Evolutionary conservation across 2,888 invertebrate species (phyloP).

Genomic region (Anaspis maculata): DNA sequence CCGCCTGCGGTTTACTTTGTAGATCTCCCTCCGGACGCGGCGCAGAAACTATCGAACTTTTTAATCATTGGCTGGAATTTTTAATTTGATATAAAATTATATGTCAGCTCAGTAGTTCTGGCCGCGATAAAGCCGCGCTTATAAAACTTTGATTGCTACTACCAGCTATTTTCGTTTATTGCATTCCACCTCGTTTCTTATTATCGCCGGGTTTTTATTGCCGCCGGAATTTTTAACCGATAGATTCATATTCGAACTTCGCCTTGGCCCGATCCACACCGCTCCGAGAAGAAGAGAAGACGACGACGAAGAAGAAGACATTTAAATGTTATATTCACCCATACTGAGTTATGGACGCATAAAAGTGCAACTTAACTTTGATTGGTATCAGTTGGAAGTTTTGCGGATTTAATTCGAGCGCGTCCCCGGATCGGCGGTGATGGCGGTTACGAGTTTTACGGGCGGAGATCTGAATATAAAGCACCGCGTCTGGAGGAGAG

Average conservation of each 20-base stretch:
- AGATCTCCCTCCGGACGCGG: no score
- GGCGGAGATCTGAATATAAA: conserved; percentile 35
- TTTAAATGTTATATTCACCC: conserved; percentile 27
- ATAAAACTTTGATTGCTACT: conserved; percentile 32
- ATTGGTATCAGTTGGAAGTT: conserved; percentile 35
- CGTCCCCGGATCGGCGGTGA: no score
- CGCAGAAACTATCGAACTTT: conserved; percentile 8
- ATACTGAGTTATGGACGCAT: conserved; percentile 32
- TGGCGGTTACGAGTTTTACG: no score
- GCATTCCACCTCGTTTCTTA: conserved; percentile 32
- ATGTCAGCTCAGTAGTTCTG: conserved; percentile 17
- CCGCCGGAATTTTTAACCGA: conserved; percentile 27
- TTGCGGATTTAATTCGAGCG: conserved; percentile 29
- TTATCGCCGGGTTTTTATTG: conserved; percentile 31
- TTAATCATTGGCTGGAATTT: conserved; percentile 28
- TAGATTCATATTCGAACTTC: conserved; percentile 26
- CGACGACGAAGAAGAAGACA: conserved; percentile 13
- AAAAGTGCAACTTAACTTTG: conserved; percentile 36
- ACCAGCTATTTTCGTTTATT: conserved; percentile 33
- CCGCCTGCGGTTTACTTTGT: no score
- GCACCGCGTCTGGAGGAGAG: conserved; percentile 23
- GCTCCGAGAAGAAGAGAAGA: conserved; percentile 1
- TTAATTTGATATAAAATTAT: conserved; percentile 28
- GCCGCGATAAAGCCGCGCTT: conserved; percentile 28
- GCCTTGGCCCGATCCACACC: no score